Percentiles rank a stretch among this genome's conserved stretches.
phyloP scores from a whole-genome alignment of 2,797 vertebrate genomes.

The Leuciscus waleckii region DNA sequence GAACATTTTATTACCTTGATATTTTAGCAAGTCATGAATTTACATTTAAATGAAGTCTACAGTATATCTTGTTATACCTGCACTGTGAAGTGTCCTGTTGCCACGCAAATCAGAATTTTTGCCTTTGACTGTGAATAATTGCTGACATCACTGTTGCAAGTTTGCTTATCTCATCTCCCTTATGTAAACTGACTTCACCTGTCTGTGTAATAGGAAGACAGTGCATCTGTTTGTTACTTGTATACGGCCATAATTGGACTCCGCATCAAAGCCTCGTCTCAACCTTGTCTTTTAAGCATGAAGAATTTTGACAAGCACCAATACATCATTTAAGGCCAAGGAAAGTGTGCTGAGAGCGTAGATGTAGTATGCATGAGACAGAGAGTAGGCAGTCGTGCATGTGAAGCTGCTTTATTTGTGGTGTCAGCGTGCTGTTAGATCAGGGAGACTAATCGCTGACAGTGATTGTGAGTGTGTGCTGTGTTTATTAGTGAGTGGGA shows the following conservation, averaged over 20 bases:
- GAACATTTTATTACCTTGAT: background rate
- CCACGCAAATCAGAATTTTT: constrained; percentile 46
- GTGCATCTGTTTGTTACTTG: constrained; percentile 33
- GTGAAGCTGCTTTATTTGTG: constrained; percentile 30
- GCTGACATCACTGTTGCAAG: constrained; percentile 55
- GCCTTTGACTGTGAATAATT: constrained; percentile 48
- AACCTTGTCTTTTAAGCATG: constrained; percentile 32
- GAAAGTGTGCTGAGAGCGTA: background rate
- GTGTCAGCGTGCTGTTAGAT: constrained; percentile 32
- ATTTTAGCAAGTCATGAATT: background rate
- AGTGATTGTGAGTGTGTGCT: constrained; percentile 46
- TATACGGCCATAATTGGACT: constrained; percentile 4
- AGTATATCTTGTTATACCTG: constrained; percentile 29
- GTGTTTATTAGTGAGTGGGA: constrained; percentile 60
- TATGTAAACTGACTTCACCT: constrained; percentile 30
- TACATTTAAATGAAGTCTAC: background rate
- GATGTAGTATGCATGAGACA: constrained; percentile 17
- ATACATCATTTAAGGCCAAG: constrained; percentile 24
- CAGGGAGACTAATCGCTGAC: constrained; percentile 33
- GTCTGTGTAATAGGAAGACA: constrained; percentile 19
- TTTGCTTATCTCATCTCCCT: constrained; percentile 50
- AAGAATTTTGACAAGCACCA: constrained; percentile 17
- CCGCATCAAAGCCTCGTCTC: background rate
- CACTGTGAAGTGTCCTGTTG: constrained; percentile 33
- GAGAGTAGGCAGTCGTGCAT: background rate